Conservation (phyloP, 2,113 vertebrate genomes). For the Pteruthius melanotis region DNA sequence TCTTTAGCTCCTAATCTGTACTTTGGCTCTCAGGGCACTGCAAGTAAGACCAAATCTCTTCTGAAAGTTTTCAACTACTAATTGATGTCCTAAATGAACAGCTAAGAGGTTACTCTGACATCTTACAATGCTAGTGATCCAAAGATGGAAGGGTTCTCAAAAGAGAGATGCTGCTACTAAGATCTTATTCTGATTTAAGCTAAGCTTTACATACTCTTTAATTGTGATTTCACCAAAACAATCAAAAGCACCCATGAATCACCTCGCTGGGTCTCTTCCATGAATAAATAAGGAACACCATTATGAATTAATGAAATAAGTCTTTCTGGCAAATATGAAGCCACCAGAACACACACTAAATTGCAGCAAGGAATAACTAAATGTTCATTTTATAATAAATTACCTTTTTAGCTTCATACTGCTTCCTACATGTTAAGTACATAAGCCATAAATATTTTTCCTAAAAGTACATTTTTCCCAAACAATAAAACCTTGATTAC, state of each 20-base stretch:
- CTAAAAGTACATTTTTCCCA: background rate
- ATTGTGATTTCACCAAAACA: background rate
- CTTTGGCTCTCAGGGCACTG: background rate
- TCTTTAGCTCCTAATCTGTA: background rate
- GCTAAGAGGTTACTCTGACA: background rate
- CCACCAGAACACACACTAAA: background rate
- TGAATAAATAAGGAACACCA: background rate
- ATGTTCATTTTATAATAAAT: background rate
- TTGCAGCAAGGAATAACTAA: background rate
- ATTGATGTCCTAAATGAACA: rapidly evolving
- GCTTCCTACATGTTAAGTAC: background rate
- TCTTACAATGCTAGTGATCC: background rate
- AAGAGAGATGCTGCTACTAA: background rate
- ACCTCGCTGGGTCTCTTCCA: background rate
- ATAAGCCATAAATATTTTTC: background rate
- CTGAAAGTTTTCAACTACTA: background rate
- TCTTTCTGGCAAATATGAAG: background rate
- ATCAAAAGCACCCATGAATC: background rate
- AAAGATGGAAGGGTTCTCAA: background rate
- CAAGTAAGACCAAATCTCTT: background rate
- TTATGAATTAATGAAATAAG: background rate
- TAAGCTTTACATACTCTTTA: background rate
- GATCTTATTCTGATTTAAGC: background rate
- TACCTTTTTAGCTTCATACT: background rate
- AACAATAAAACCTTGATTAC: background rate